Evolutionary conservation across 2,888 invertebrate species (phyloP), one percentile per base, ranked within the genome.

Genomic region (Sphaerophoria taeniata): DNA sequence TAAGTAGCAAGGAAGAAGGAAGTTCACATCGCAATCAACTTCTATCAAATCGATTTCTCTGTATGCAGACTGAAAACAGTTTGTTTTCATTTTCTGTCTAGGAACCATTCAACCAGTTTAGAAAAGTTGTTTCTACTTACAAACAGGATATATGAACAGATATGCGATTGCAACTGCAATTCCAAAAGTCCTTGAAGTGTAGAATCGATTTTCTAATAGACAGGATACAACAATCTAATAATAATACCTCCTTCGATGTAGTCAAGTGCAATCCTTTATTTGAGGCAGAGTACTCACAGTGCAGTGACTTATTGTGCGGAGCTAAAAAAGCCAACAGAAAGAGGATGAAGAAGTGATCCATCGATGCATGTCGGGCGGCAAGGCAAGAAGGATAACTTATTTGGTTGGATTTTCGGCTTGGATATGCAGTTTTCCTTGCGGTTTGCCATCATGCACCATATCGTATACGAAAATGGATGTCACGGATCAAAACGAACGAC

Each of bases 121-220:
- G 1, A 24, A 24, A 24, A n/a, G 2, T 24, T 24, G 24, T 2
- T 1, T 24, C 24, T 24, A 24, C 24, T 24, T 24, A 6, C 6
- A 4, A 43, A 43, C 43, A 6, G 3, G 3, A 43, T 9, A 43
- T 6, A 43, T 14, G 9, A 47, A 63, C n/a, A 16, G 58, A 67
- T 45, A 31, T 43, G 36, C 33, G 73, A 79, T 53, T 12, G 14
- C n/a, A 43, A 56, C 43, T 34, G 11, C 12, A 58, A 71, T 70
- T 24, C 24, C 24, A 24, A 24, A 24, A 78, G 60, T 84, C 72
- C 80, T 75, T 79, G 55, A 61, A 80, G 78, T 83, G 78, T 78
- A 78, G 84, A 84, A 84, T 80, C 70, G 84, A 84, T 80, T 84
- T 84, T 75, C 75, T 72, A 84, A 72, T 71, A 45, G 69, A 61